Percentiles rank a stretch among this genome's conserved stretches.
Evolutionary conservation across 1,140 invertebrate species (phyloP).

Genomic region (Eumaeus atala): DNA sequence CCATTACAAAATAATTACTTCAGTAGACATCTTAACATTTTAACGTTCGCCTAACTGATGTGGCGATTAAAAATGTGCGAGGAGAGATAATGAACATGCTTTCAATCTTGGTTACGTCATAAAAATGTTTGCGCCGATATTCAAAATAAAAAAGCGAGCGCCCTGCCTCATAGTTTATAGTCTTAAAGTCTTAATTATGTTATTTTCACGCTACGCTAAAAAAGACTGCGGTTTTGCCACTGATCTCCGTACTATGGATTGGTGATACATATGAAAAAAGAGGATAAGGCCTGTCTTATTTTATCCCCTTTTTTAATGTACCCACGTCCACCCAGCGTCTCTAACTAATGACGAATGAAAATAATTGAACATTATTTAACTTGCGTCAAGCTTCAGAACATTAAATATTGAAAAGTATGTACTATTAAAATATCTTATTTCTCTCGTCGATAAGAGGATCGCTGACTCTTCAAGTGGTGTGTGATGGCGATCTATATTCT

Average conservation of each 20-base stretch:
- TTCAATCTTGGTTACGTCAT: conserved; percentile 16
- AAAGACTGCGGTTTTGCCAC: conserved; percentile 7
- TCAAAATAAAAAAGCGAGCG: conserved; percentile 9
- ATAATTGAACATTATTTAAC: too few relatives aligned
- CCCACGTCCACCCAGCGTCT: too few relatives aligned
- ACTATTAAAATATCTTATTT: too few relatives aligned
- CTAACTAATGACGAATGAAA: too few relatives aligned
- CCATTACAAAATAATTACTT: neutral
- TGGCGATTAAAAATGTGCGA: conserved; percentile 7
- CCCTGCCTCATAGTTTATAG: conserved; percentile 3
- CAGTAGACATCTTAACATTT: neutral
- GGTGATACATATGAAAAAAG: too few relatives aligned
- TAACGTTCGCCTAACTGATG: neutral
- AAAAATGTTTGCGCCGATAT: conserved; percentile 8
- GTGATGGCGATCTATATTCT: too few relatives aligned
- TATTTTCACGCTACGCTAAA: conserved; percentile 15
- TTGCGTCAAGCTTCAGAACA: too few relatives aligned
- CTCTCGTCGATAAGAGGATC: too few relatives aligned
- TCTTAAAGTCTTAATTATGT: conserved; percentile 14
- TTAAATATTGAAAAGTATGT: too few relatives aligned
- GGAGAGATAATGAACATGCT: conserved; percentile 14
- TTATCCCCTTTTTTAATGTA: too few relatives aligned
- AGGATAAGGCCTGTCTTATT: too few relatives aligned
- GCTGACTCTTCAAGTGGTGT: too few relatives aligned
- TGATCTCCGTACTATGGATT: conserved; percentile 2